Base-by-base conservation (phyloP, 2,888 invertebrate species). In the Herminia tarsipennalis region DNA sequence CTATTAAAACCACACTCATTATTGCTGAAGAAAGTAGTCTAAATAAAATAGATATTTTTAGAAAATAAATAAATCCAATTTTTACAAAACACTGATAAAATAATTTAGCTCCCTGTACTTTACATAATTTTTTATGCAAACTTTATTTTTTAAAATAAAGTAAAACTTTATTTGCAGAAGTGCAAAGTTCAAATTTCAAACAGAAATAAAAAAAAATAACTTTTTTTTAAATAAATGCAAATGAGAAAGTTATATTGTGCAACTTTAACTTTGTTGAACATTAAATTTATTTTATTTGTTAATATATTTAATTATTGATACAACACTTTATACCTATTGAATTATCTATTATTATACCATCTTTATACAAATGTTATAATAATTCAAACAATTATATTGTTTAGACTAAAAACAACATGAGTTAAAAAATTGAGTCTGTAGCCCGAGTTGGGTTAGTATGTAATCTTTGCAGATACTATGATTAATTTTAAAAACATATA, bases 311-410 rank as follows among this genome's bases (percentile, higher is more conserved):
- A 39, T 34, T 18, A 36, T 40, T 35, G 32, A 45, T 49, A 40
- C 38, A 47, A 64, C 55, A 59, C 28, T 50, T 35, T 30, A 44
- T 60, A 45, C 33, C 25, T 49, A 38, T 34, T 27, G 45, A 63
- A 29, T 63, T 45, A 35, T 3, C 25, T 55, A 33, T 10, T 33
- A 32, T 18, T 41, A 46, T 20, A 43, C 33, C 14, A 17, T 6
- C 21, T 14, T 20, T 18, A 35, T 39, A 36, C 41, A 18, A 44
- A 43, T 22, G 21, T 35, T 39, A 17, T 28, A 8, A 24, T 12
- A 35, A 10, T 12, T 18, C 32, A 45, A 42, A 6, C 0, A 41
- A 46, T 32, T 21, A 17, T n/a, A 17, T n/a, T 35, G 37, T 38
- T 42, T 16, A 47, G 39, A 58, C 35, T 28, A 12, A n/a, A 36